Evolutionary conservation across 1,140 invertebrate genomes (phyloP), one percentile per base, ranked within the genome.

Genomic region (Lordiphosa collinella): DNA sequence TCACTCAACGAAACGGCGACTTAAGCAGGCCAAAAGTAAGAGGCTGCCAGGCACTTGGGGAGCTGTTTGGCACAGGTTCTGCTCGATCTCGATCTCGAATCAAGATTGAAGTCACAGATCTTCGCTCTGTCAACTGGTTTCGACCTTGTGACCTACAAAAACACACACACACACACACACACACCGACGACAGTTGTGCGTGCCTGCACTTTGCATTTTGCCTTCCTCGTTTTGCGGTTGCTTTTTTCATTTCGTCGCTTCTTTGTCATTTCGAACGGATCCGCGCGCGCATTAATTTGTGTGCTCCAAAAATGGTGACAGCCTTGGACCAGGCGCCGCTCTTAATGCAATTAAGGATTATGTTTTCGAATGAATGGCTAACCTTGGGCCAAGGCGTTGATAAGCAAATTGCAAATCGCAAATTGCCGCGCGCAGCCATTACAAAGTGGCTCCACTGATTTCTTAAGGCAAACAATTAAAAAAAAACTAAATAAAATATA

Each of bases 111-210:
- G 46, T 36, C 35, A 31, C 31, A 40, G 41, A 34, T 37, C 38
- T 29, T 10, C 25, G 35, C 55, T 59, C 13, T 60, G 50, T 61
- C 46, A 58, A 64, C 65, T 43, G 53, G 29, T 49, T 48, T 25
- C 37, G 64, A 79, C 69, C 74, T 79, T 69, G 69, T 51, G 67
- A 78, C 74, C 74, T 58, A 73, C 68, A 80, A 79, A 60, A 79
- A 34, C 14, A 35, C 32, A 32, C 2, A n/a, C 4, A 10, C 11
- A 25, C 6, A 36, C 6, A n/a, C n/a, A 11, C 11, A 36, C n/a
- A n/a, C n/a, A 38, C 6, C 46, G 10, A 50, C 31, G 18, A 53
- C 59, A 68, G 18, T 35, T 32, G 16, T 32, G 58, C 49, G 48
- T 51, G n/a, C 22, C 43, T 37, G 47, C 60, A 49, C 44, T 53